Evolutionary conservation across 2,797 vertebrate genomes (phyloP), one percentile per base, ranked within the genome.

Genomic region (Sphaeramia orbicularis): DNA sequence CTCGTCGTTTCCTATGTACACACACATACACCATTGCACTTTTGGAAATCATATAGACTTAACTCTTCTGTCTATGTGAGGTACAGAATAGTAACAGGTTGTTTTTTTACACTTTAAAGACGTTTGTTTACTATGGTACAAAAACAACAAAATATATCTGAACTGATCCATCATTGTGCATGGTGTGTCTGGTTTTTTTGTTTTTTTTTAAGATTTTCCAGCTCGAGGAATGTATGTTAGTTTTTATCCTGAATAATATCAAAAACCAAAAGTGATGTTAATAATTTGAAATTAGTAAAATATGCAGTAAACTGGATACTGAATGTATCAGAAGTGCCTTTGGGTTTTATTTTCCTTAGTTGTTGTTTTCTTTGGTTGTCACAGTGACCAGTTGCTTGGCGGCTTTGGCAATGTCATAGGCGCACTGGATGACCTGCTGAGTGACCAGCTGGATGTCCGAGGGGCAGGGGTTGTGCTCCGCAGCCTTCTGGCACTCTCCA

Each of bases 341-440:
- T 85, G 80, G 78, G 49, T 48, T 82, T 71, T 50, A 52, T 61
- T 24, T 24, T 24, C 5, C 21, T 83, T 84, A 93, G 83, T 92
- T 92, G 95, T 90, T 98, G 91, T 98, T 99, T 94, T 99, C 98
- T 96, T 98, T 99, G 96, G 98, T 99, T 77, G 97, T 99, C 93
- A 99, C 96, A 78, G 97, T 99, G 83, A 99, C 98, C 48, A 99
- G 96, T 92, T 99, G 97, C 74, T 99, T 99, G 67, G 98, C 98
- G 0, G 97, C 98, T 93, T 99, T 99, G 94, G 97, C 98, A 19
- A 99, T 99, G 92, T 99, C 98, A 3, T 99, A 99, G 27, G 98
- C 98, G 69, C 97, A 99, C 95, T 99, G 98, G 91, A 99, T 99
- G 77, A 99, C 97, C 92, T 98, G 97, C 93, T 99, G 98, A 0